Percentiles rank a stretch among this genome's conserved stretches.
Conservation (phyloP, 2,113 vertebrate genomes). For the Sarotherodon lohbergeri region DNA sequence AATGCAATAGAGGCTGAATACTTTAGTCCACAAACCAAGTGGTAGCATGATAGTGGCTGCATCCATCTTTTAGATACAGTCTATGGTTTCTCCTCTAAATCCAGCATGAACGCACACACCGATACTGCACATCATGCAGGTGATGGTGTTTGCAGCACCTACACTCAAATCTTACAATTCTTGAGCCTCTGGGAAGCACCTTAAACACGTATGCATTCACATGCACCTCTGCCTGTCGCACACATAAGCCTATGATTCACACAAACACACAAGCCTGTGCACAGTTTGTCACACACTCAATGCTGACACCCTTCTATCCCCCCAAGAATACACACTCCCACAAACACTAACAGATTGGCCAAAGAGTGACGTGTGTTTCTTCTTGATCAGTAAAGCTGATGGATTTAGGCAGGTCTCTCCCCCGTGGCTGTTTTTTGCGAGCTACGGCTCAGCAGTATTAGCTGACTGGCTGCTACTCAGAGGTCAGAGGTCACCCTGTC, state of each 20-base stretch:
- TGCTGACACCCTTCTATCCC: background rate
- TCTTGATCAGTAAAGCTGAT: slow-evolving; percentile 83
- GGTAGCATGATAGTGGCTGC: background rate
- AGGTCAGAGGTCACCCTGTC: slow-evolving; percentile 82
- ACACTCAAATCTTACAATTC: background rate
- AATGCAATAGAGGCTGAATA: background rate
- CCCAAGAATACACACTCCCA: background rate
- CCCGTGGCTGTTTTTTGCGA: slow-evolving; percentile 79
- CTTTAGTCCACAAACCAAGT: background rate
- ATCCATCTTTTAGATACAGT: background rate
- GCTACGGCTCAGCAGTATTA: slow-evolving; percentile 81
- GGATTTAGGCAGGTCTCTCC: slow-evolving; percentile 78
- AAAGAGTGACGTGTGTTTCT: slow-evolving; percentile 21
- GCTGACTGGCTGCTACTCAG: slow-evolving; percentile 82
- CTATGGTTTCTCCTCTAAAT: background rate
- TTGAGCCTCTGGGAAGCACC: background rate
- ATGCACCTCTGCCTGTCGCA: background rate
- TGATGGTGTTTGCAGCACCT: background rate
- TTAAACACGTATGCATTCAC: background rate
- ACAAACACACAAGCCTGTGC: background rate
- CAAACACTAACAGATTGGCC: slow-evolving; percentile 1
- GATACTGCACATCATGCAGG: background rate
- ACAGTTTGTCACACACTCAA: background rate
- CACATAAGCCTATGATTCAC: background rate
- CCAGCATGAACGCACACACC: background rate